Evolutionary conservation across 2,113 vertebrate species (phyloP).

Genomic region (Megaceryle maxima): DNA sequence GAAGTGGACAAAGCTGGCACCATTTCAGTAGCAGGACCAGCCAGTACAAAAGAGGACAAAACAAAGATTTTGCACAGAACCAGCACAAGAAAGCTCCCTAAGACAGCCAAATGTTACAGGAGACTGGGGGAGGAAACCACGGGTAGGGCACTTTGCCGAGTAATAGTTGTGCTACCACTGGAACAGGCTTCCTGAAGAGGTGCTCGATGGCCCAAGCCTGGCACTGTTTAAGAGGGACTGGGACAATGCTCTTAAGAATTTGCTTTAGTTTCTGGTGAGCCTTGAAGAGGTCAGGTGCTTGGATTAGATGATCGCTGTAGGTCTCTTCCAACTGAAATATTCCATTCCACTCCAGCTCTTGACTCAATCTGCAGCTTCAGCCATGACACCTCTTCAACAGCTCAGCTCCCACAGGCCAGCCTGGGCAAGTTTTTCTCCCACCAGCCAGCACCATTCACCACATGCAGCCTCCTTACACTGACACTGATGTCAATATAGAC

Average conservation of each 20-base stretch:
- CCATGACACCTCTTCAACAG: not conserved
- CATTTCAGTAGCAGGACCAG: not conserved
- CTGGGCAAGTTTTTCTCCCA: not conserved
- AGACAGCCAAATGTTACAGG: not conserved
- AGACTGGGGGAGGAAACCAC: not conserved
- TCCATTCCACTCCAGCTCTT: not conserved
- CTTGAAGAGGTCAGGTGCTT: not conserved
- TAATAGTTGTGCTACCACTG: not conserved
- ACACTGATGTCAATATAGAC: no score
- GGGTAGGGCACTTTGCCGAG: not conserved
- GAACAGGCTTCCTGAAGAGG: not conserved
- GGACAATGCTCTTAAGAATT: not conserved
- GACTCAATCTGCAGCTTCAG: not conserved
- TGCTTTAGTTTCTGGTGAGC: not conserved
- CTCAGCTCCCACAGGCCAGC: not conserved
- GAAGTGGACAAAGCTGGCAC: not conserved
- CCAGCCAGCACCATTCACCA: not conserved
- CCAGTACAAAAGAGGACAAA: not conserved
- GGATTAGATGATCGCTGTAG: not conserved
- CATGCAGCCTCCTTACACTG: not conserved
- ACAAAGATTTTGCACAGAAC: not conserved
- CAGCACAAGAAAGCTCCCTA: not conserved
- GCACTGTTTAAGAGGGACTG: not conserved
- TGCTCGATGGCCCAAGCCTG: fast-evolving
- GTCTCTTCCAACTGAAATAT: not conserved